A percentile compares a stretch with the other conserved stretches of the same genome.
These are phyloP conservation scores for Hemibagrus wyckioides DNA, from an alignment of 2,113 vertebrate genomes.

Conservation along the genomic window DNA sequence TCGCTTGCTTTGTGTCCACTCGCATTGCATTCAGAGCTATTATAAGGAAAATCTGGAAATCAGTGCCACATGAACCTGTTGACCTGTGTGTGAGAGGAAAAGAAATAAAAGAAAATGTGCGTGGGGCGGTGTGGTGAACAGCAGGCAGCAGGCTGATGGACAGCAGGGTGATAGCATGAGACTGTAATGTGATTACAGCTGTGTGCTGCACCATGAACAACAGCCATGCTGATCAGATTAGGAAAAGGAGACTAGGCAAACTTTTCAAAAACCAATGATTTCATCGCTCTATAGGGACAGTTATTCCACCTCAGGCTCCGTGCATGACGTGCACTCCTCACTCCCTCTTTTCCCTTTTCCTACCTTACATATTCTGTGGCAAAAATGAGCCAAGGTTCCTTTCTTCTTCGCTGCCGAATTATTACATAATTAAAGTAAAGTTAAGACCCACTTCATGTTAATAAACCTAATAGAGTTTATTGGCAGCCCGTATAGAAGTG, in stretches of 20 bases:
- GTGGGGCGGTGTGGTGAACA: constrained; percentile 5
- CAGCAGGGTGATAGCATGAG: constrained; percentile 39
- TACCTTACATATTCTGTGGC: not conserved
- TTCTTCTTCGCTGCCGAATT: not conserved
- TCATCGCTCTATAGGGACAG: constrained; percentile 35
- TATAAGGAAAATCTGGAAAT: constrained; percentile 46
- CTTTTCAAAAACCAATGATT: constrained; percentile 48
- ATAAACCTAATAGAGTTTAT: not conserved
- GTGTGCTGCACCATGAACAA: constrained; percentile 52
- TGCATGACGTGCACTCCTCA: not conserved
- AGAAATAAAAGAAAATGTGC: not conserved
- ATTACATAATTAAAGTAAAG: not conserved
- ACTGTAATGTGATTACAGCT: constrained; percentile 56
- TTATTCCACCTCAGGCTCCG: constrained; percentile 12
- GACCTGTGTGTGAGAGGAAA: constrained; percentile 33
- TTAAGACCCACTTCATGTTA: not conserved
- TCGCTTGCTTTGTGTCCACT: constrained; percentile 21
- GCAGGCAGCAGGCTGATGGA: constrained; percentile 28
- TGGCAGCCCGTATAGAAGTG: not conserved
- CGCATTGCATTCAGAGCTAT: constrained; percentile 37
- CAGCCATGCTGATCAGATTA: constrained; percentile 58
- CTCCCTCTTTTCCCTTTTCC: not conserved
- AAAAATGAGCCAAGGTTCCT: not conserved
- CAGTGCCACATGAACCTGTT: constrained; percentile 48
- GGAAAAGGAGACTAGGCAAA: constrained; percentile 46